Evolutionary conservation across 2,797 vertebrate species (phyloP), one percentile per base, ranked within the genome.

Genomic region (Orientallactaga sibirica): DNA sequence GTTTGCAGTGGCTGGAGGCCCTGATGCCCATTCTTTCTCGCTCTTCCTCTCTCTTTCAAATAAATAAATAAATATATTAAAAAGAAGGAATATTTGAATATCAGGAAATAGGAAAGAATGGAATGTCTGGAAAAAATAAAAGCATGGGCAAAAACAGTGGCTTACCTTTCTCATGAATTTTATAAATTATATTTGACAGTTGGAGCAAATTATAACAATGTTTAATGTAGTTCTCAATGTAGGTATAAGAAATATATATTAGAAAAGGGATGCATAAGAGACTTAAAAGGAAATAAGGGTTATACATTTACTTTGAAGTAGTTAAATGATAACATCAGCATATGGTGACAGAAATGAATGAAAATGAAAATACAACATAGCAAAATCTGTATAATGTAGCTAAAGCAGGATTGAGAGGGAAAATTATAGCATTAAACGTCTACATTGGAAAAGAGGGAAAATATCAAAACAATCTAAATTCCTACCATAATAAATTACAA

Each of bases 321-420:
- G 33, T 91, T 87, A 91, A 96, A 92, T 91, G 86, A 73, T 91
- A 74, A 95, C 18, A 89, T 14, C 14, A 90, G 90, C 77, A 91
- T 9, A 68, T 20, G 11, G 64, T 73, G 77, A 92, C 37, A 79
- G 19, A 88, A 92, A 2, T 73, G 67, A 88, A 85, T 58, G 20
- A 87, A 93, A 88, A 81, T 75, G 67, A 94, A 58, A 86, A 91
- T 75, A 86, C 9, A 83, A 43, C 5, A 37, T 43, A 86, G 80
- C 61, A 89, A 83, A 79, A 94, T 91, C 68, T 85, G 11, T 24
- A 25, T 52, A 86, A 92, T 90, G 61, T 55, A 85, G 79, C 52
- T 90, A 92, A 94, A 79, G 18, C 43, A 73, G 71, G 91, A 48
- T 79, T 73, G 58, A 73, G 75, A 93, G 66, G 43, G 43, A 75